Evolutionary conservation across 2,113 vertebrate species (phyloP).

Genomic region (Opisthocomus hoazin): DNA sequence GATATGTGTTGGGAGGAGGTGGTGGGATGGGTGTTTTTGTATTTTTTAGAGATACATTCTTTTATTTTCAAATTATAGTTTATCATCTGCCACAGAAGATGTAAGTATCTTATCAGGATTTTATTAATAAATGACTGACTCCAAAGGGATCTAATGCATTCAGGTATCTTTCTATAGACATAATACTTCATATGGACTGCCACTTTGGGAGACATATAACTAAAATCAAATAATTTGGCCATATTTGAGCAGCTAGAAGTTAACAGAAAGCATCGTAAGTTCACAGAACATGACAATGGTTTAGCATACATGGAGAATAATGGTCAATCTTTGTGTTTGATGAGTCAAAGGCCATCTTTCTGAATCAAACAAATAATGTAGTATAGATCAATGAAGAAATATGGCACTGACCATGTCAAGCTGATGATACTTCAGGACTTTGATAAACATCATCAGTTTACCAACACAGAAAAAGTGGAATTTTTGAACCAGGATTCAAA

Average conservation of each 20-base stretch:
- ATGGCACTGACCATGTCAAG: background rate
- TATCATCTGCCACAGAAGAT: background rate
- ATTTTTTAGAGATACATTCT: background rate
- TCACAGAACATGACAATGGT: background rate
- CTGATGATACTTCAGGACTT: background rate
- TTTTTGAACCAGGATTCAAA: background rate
- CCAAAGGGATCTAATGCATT: background rate
- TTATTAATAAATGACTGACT: background rate
- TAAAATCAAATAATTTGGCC: background rate
- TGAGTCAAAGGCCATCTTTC: background rate
- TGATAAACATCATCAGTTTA: background rate
- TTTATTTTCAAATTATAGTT: background rate
- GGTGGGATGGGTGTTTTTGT: accelerated
- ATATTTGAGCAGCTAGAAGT: background rate
- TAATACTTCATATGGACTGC: background rate
- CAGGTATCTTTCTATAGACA: background rate
- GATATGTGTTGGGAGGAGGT: accelerated
- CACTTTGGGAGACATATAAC: background rate
- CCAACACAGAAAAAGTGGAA: background rate
- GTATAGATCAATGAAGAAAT: background rate
- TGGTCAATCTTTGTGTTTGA: background rate
- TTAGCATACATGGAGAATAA: background rate
- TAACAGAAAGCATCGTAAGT: background rate
- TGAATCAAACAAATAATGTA: background rate
- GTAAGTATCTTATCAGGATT: background rate